A percentile compares a stretch with the other conserved stretches of the same genome.
These are phyloP conservation scores for Psettodes erumei DNA, from an alignment of 2,113 vertebrate genomes.

Conservation along the genomic window DNA sequence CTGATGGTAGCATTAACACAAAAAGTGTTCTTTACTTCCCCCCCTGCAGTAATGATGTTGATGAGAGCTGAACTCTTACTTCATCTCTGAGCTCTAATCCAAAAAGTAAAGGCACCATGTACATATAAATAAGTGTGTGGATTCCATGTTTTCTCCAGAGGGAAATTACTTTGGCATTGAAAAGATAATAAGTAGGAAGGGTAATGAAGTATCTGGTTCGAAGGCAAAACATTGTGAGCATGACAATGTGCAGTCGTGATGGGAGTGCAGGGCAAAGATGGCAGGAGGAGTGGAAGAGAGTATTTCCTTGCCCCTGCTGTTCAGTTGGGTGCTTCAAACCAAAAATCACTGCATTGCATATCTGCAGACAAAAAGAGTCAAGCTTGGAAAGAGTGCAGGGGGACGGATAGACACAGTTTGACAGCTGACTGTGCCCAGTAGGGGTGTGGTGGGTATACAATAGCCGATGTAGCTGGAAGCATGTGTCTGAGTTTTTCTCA, in stretches of 20 bases:
- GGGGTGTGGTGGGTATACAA: constrained; percentile 11
- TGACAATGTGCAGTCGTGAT: constrained; percentile 31
- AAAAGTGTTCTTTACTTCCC: constrained; percentile 18
- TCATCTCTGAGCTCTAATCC: constrained; percentile 26
- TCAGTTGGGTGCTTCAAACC: constrained; percentile 45
- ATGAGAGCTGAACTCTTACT: constrained; percentile 55
- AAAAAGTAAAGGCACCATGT: constrained; percentile 37
- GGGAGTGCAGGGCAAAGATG: constrained; percentile 28
- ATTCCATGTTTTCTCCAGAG: constrained; percentile 62
- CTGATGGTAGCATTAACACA: constrained; percentile 40
- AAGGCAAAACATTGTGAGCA: constrained; percentile 40
- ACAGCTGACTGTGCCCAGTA: constrained; percentile 47
- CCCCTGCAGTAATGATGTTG: constrained; percentile 42
- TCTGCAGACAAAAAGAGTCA: constrained; percentile 52
- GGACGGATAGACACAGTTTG: constrained; percentile 31
- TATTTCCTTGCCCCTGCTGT: constrained; percentile 39
- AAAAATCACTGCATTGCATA: constrained; percentile 50
- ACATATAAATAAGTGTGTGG: constrained; percentile 64
- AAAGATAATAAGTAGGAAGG: constrained; percentile 59
- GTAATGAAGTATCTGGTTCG: constrained; percentile 67
- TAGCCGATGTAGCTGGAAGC: constrained; percentile 18
- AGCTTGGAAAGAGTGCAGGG: constrained; percentile 27
- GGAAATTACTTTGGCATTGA: constrained; percentile 68
- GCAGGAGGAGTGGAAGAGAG: constrained; percentile 37
- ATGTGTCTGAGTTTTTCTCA: neutral